A percentile compares a stretch with the other conserved stretches of the same genome.
Evolutionary conservation across 2,113 vertebrate species (phyloP).

Genomic region (Plestiodon gilberti): DNA sequence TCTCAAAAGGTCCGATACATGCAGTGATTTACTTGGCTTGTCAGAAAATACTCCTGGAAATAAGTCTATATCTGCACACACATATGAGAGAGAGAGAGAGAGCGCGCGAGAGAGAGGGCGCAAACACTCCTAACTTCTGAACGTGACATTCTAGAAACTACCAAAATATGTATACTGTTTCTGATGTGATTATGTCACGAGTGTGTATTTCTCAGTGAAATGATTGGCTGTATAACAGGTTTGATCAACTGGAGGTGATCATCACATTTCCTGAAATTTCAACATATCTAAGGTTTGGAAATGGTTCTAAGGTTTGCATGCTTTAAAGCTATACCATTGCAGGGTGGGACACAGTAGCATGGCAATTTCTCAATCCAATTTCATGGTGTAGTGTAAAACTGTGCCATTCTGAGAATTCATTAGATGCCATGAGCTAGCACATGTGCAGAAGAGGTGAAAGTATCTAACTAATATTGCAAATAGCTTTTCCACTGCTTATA

Average conservation of each 20-base stretch:
- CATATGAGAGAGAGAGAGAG: too few relatives aligned
- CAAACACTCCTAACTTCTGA: conserved; percentile 71
- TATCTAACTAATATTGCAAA: background rate
- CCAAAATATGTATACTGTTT: conserved; percentile 69
- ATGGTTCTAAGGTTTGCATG: conserved; percentile 45
- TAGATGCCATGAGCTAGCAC: too few relatives aligned
- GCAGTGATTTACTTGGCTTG: conserved; percentile 83
- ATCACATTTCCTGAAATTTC: conserved; percentile 70
- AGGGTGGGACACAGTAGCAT: background rate
- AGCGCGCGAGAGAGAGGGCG: conserved; percentile 60
- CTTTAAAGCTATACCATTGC: conserved; percentile 20
- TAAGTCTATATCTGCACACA: conserved; percentile 62
- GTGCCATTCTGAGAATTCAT: background rate
- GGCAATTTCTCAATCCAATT: background rate
- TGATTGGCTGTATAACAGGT: conserved; percentile 59
- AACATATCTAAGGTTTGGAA: conserved; percentile 54
- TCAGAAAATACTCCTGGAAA: conserved; percentile 79
- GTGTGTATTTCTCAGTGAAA: conserved; percentile 72
- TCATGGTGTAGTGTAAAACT: background rate
- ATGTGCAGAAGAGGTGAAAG: background rate
- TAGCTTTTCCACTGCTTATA: background rate
- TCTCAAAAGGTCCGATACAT: conserved; percentile 84
- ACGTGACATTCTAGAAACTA: conserved; percentile 74
- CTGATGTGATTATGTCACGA: conserved; percentile 75
- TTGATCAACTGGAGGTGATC: conserved; percentile 66